These are phyloP conservation scores for Vireo griseus DNA, from an alignment of 2,797 vertebrate species.

Conservation along the genomic window DNA sequence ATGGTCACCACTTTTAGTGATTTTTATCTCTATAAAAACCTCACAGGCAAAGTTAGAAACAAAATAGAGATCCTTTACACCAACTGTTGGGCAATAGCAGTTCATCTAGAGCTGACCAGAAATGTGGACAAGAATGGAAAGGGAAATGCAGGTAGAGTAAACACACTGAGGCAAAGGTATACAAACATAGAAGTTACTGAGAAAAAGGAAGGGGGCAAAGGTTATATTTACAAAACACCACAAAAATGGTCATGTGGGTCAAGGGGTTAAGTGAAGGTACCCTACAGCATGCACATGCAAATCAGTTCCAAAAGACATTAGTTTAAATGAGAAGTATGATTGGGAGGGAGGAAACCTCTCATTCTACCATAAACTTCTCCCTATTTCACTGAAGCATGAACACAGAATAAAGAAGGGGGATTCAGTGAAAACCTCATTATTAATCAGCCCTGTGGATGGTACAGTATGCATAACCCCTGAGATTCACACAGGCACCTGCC, in stretches of 20 bases:
- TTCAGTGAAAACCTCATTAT: constrained; percentile 43
- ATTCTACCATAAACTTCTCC: constrained; percentile 51
- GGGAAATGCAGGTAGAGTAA: background rate
- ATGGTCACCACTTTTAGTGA: background rate
- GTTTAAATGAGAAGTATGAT: constrained; percentile 53
- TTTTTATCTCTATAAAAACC: background rate
- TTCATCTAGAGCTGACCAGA: background rate
- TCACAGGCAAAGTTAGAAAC: background rate
- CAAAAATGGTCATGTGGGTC: background rate
- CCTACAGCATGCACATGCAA: background rate
- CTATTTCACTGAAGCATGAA: constrained; percentile 56
- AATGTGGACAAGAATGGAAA: background rate
- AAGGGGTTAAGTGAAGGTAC: background rate
- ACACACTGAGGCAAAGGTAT: background rate
- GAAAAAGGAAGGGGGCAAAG: background rate
- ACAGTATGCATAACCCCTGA: constrained; percentile 52
- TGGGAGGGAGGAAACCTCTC: constrained; percentile 52
- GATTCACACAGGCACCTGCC: constrained; percentile 69
- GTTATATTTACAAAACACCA: background rate
- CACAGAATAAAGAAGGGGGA: constrained; percentile 26
- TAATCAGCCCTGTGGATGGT: constrained; percentile 49
- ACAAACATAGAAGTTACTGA: background rate
- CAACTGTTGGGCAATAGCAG: background rate
- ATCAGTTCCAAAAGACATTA: constrained; percentile 46
- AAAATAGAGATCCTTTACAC: background rate